Evolutionary conservation across 2,113 vertebrate species (phyloP), one percentile per base, ranked within the genome.

Genomic region (Silurus meridionalis): DNA sequence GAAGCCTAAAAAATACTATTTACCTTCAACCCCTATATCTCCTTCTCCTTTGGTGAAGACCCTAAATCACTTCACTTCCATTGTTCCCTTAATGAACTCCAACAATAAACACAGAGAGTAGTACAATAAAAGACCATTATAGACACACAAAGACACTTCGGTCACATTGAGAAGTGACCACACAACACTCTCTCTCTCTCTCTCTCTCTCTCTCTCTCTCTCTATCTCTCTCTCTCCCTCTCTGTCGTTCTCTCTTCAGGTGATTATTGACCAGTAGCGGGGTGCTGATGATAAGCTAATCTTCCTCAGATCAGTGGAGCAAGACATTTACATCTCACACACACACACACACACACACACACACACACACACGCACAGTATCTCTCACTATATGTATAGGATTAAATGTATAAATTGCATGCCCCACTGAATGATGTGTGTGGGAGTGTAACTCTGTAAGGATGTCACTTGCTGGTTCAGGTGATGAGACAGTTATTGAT

Each of bases 41-140:
- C 87, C 84, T 10, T 75, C 71, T 19, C 17, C 2, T 52, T 15
- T 93, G 90, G 64, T 89, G 67, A 85, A 74, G 84, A 72, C 88
- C 92, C 89, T 90, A 90, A 91, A 92, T 90, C 87, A 86, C 78
- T 85, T 83, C 88, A 69, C 87, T 83, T 87, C 78, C 25, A 55
- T 83, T 80, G 74, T 60, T 88, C 89, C 86, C 88, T 60, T 90
- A 89, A 89, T 85, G 6, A 48, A 89, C 80, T 79, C 23, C n/a
- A 87, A 80, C 58, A 52, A 82, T 79, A 79, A 84, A 84, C 21
- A 57, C 90, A 92, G 90, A 90, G 78, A 91, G 92, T 21, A n/a
- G 87, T 83, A 91, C 90, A 92, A 89, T 88, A 90, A 87, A 89
- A 92, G 91, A 89, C 88, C 89, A 94, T 94, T 93, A 92, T 78